Conservation (phyloP, 2,888 invertebrate genomes). For the Unio pictorum region DNA sequence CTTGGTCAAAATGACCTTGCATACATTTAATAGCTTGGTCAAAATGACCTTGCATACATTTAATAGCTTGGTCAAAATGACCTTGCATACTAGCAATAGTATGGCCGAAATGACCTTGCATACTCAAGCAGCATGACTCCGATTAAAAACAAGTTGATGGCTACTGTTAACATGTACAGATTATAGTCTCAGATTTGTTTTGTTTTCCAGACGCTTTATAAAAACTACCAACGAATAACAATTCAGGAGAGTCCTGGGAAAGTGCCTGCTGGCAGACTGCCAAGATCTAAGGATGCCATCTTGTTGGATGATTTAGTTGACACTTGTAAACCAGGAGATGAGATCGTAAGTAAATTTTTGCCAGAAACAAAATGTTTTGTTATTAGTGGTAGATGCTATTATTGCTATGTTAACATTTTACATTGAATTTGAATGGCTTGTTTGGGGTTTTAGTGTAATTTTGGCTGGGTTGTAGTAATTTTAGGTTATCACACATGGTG, state of each 20-base stretch:
- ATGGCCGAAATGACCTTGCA: not conserved
- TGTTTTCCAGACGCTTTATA: constrained; percentile 88
- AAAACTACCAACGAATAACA: constrained; percentile 98
- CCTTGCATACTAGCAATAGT: too few species aligned
- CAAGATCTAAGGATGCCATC: constrained; percentile 97
- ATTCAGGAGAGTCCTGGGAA: constrained; percentile 98
- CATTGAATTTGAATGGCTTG: too few species aligned
- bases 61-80: too few species aligned
- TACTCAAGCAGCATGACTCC: not conserved
- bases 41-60: too few species aligned
- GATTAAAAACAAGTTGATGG: not conserved
- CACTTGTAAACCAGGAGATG: constrained; percentile 97
- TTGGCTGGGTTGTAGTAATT: too few species aligned
- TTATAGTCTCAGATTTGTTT: not conserved
- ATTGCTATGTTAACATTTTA: not conserved
- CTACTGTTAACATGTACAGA: not conserved
- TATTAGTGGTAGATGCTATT: not conserved
- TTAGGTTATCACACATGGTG: too few species aligned
- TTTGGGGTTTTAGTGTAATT: too few species aligned
- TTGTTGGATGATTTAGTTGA: constrained; percentile 95
- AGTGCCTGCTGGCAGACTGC: constrained; percentile 97
- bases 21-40: too few species aligned
- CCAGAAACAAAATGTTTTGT: not conserved
- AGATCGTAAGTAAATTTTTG: constrained; percentile 78
- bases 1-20: not conserved